Evolutionary conservation across 2,888 invertebrate genomes (phyloP), one percentile per base, ranked within the genome.

Genomic region (Slavum lentiscoides): DNA sequence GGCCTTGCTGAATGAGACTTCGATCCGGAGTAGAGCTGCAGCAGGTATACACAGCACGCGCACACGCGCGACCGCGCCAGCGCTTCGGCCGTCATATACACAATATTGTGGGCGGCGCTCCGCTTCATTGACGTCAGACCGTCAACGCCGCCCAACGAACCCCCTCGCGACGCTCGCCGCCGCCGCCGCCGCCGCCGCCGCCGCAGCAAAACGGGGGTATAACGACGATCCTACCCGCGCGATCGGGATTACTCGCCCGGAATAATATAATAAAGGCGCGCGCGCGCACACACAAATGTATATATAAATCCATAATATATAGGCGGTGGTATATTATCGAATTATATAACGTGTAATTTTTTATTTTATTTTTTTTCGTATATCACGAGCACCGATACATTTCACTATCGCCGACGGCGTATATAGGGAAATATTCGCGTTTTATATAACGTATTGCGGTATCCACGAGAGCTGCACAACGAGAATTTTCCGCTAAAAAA

Each of bases 1-100:
- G 80, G 80, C 80, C 80, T 80, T 64, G 80, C 80, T 80, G 80
- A 80, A 80, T 80, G 80, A 80, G 80, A 80, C 70, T 80, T 80
- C 70, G 80, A 80, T 80, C 62, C 70, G 58, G 23, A 72, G 49
- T 49, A 49, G 55, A 80, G 80, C 64, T 66, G 72, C 30, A 30
- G 30, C 30, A 30, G 30, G 80, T 72, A 80, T 4, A 43, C 30
- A 30, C 30, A 30, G 30, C 30, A 30, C 30, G 80, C 66, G 72
- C 11, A 49, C 23, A 5, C 80, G 80, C 70, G 80, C 80, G 58
- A 30, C 30, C 30, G 4, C 30, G 30, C 30, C 30, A 4, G 2
- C 30, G 30, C 30, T 4, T 1, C 30, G 2, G 30, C 30, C 30
- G 30, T 4, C 30, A 2, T 30, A 4, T 30, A 30, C 30, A 30